Conservation (phyloP, 2,797 vertebrate species). For the Aselliscus stoliczkanus region DNA sequence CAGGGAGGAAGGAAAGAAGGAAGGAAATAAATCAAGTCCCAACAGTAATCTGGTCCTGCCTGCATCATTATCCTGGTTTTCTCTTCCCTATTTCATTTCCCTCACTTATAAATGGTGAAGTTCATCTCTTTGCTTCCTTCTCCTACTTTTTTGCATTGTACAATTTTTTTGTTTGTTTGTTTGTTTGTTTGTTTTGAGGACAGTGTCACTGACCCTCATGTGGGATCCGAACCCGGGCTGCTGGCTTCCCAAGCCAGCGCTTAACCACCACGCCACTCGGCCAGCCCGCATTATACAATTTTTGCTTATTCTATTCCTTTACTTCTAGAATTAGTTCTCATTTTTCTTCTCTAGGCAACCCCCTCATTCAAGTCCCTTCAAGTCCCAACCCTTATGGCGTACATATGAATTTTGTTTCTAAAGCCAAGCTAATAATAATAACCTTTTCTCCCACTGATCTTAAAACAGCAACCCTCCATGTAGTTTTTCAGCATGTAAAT, state of each 20-base stretch:
- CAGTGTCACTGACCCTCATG: too few relatives aligned
- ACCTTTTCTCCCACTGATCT: background rate
- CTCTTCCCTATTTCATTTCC: background rate
- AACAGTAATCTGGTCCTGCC: background rate
- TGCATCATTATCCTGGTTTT: background rate
- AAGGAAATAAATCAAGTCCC: background rate
- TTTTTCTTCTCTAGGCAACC: background rate
- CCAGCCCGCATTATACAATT: background rate
- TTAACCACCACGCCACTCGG: too few relatives aligned
- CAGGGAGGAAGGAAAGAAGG: too few relatives aligned
- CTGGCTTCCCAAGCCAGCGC: too few relatives aligned
- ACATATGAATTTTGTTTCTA: conserved; percentile 8
- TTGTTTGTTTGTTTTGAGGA: too few relatives aligned
- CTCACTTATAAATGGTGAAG: background rate
- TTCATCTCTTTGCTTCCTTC: conserved; percentile 3
- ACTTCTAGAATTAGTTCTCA: background rate
- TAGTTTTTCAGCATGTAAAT: background rate
- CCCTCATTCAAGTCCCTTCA: background rate
- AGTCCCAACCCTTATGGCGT: background rate
- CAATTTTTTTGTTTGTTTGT: too few relatives aligned
- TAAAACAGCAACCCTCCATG: background rate
- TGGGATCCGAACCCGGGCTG: too few relatives aligned
- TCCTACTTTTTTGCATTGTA: background rate
- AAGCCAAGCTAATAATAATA: background rate
- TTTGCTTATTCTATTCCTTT: conserved; percentile 18